A percentile compares a stretch with the other conserved stretches of the same genome.
phyloP scores from a whole-genome alignment of 2,113 vertebrate species.

The Nesoenas mayeri region DNA sequence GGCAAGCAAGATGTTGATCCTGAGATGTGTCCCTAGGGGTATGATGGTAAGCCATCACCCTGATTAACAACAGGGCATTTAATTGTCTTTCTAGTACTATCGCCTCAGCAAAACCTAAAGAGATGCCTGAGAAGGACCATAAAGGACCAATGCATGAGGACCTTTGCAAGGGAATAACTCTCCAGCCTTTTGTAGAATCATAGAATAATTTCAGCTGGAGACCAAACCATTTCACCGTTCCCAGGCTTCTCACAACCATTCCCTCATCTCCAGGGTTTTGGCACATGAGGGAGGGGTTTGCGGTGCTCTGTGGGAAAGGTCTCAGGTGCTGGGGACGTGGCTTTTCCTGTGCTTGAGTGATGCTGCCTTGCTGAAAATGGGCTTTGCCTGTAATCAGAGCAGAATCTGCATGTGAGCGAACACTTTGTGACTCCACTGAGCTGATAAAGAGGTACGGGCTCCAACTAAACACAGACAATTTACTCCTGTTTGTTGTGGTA shows the following conservation, averaged over 20 bases:
- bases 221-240: background rate
- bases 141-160: background rate
- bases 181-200: too few species aligned
- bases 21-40: background rate
- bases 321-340: rapidly evolving
- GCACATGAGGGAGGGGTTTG: background rate
- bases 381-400: background rate
- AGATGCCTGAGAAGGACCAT: rapidly evolving
- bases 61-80: rapidly evolving
- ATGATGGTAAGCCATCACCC: background rate
- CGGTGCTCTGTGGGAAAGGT: background rate
- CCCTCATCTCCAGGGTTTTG: background rate
- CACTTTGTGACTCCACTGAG: background rate
- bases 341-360: background rate
- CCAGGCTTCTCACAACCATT: too few species aligned
- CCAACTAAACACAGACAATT: background rate
- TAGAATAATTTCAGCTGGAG: too few species aligned
- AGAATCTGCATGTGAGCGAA: background rate
- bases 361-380: background rate
- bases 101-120: background rate
- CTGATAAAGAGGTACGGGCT: background rate
- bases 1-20: background rate
- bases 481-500: background rate
- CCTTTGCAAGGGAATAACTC: background rate
- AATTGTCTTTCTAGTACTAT: rapidly evolving